Percentiles rank a stretch among this genome's conserved stretches.
Evolutionary conservation across 2,797 vertebrate genomes (phyloP).

Genomic region (Tolypeutes matacus): DNA sequence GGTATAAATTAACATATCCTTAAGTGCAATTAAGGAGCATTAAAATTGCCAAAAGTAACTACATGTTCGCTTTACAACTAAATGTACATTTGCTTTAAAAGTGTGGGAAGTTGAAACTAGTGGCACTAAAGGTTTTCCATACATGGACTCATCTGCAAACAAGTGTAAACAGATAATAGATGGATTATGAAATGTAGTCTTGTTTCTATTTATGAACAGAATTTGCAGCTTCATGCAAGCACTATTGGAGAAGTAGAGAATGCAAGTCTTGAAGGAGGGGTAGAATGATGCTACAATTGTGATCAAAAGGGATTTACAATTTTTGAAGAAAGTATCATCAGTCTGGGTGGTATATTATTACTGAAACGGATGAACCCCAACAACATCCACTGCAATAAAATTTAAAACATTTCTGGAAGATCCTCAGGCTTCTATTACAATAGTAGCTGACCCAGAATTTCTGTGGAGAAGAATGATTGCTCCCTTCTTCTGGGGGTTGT

Average conservation of each 20-base stretch:
- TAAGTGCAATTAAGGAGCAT: background rate
- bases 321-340: background rate
- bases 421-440: background rate
- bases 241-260: conserved; percentile 16
- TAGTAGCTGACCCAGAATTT: background rate
- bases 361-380: background rate
- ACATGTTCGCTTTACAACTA: conserved; percentile 15
- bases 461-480: background rate
- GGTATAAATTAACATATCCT: background rate
- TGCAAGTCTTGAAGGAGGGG: background rate
- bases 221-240: conserved; percentile 39
- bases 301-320: conserved; percentile 5
- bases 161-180: background rate
- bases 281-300: background rate
- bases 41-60: conserved; percentile 12
- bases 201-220: conserved; percentile 17
- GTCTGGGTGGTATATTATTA: background rate
- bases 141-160: background rate
- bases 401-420: background rate
- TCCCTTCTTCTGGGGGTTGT: background rate
- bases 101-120: conserved; percentile 1
- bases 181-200: background rate
- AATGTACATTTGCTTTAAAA: conserved; percentile 35
- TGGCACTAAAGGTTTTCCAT: background rate
- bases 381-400: background rate